phyloP scores from a whole-genome alignment of 1,140 invertebrate genomes.

The Pseudomyrmex pallidus region DNA sequence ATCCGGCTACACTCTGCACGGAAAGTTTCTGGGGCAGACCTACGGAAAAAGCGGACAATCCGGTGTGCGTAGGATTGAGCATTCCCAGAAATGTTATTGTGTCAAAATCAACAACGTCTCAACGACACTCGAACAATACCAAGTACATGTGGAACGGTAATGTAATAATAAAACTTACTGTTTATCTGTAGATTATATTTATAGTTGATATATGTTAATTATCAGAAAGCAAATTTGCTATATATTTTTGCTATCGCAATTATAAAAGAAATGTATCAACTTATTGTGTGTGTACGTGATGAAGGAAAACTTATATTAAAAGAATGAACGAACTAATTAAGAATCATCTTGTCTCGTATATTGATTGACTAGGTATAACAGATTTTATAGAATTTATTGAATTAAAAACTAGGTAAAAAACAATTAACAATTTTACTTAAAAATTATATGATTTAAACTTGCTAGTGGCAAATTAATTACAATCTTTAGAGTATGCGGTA shows the following conservation, averaged over 20 bases:
- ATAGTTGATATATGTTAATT: conserved; percentile 10
- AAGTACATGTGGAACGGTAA: conserved; percentile 80
- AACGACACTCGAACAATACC: conserved; percentile 23
- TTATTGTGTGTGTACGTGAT: neutral
- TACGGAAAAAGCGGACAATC: conserved; percentile 79
- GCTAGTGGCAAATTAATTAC: conserved; percentile 29
- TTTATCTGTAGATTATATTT: conserved; percentile 69
- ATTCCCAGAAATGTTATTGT: conserved; percentile 81
- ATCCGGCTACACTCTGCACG: conserved; percentile 83
- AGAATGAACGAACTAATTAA: neutral
- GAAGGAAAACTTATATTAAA: neutral
- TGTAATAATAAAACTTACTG: conserved; percentile 83
- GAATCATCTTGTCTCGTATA: conserved; percentile 18
- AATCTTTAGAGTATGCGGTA: neutral
- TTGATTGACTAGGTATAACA: conserved; percentile 30
- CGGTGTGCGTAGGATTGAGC: conserved; percentile 84
- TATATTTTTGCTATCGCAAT: neutral
- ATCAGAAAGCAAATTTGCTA: conserved; percentile 10
- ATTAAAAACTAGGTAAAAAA: conserved; percentile 6
- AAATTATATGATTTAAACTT: conserved; percentile 23
- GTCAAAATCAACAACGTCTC: conserved; percentile 46
- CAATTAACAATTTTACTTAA: conserved; percentile 5
- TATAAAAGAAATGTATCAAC: neutral
- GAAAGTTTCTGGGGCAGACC: conserved; percentile 84
- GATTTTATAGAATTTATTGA: conserved; percentile 48